Evolutionary conservation across 2,888 invertebrate genomes (phyloP).

Genomic region (Brenthis daphne): DNA sequence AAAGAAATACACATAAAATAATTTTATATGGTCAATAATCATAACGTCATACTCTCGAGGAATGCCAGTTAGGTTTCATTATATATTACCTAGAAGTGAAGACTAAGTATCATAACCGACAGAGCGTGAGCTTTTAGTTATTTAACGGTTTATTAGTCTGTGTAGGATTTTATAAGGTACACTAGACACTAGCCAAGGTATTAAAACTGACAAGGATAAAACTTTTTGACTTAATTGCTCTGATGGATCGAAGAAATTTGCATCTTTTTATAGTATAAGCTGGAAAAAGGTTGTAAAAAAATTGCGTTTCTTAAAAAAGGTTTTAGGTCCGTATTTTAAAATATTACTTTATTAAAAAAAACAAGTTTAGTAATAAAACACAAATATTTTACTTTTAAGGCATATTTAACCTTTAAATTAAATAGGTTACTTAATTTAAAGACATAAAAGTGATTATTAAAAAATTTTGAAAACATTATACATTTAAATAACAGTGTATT

Average conservation of each 20-base stretch:
- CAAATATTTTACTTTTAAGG: too few species aligned
- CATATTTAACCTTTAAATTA: too few species aligned
- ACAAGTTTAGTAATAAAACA: too few species aligned
- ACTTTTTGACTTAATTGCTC: not conserved
- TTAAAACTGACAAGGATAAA: not conserved
- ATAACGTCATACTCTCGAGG: slow-evolving; percentile 31
- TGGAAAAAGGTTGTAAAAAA: too few species aligned
- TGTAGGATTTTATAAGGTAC: slow-evolving; percentile 13
- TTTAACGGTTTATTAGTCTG: slow-evolving; percentile 10
- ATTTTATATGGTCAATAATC: slow-evolving; percentile 21
- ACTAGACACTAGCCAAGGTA: not conserved
- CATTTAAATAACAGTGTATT: too few species aligned
- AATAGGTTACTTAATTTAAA: too few species aligned
- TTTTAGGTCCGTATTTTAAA: too few species aligned
- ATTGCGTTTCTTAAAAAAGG: too few species aligned
- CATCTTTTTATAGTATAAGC: too few species aligned
- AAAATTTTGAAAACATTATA: too few species aligned
- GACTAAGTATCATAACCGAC: slow-evolving; percentile 42
- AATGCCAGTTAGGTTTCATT: slow-evolving; percentile 36
- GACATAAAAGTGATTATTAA: too few species aligned
- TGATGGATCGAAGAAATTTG: not conserved
- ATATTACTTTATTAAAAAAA: too few species aligned
- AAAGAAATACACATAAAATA: slow-evolving; percentile 21
- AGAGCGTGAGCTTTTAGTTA: slow-evolving; percentile 45
- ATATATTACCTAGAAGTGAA: slow-evolving; percentile 33